A percentile compares a stretch with the other conserved stretches of the same genome.
Conservation (phyloP, 2,113 vertebrate species). For the Elephas maximus region DNA sequence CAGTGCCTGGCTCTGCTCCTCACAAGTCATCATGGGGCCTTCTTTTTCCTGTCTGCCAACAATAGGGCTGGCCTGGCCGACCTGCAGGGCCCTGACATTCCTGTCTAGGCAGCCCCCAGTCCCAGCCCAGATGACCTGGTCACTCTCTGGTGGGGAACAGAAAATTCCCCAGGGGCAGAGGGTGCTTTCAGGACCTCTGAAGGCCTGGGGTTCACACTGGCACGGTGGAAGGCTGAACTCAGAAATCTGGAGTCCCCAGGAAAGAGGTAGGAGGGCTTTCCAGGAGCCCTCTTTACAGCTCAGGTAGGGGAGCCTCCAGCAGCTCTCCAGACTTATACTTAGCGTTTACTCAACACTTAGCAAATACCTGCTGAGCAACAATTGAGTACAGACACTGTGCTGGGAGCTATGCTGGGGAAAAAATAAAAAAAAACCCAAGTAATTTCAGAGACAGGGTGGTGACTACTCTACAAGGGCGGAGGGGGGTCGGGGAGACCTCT, state of each 20-base stretch:
- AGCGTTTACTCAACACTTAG: neutral
- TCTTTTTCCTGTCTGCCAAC: neutral
- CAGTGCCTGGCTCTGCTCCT: neutral
- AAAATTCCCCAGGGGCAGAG: neutral
- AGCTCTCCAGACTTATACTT: neutral
- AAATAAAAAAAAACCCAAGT: neutral
- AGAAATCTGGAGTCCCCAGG: neutral
- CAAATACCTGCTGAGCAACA: neutral
- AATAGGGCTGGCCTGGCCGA: neutral
- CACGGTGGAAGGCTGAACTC: neutral
- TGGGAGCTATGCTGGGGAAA: neutral
- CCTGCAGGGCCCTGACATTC: neutral
- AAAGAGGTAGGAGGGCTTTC: neutral
- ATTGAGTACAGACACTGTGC: fast-evolving
- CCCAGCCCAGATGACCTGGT: fast-evolving
- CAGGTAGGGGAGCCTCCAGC: neutral
- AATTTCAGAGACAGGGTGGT: neutral
- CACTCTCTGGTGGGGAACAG: neutral
- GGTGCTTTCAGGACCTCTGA: neutral
- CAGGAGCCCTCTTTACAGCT: neutral
- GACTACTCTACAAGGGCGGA: neutral
- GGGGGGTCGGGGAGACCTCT: neutral
- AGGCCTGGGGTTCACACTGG: neutral
- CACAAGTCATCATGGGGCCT: neutral
- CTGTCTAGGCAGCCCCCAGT: neutral